phyloP scores from a whole-genome alignment of 1,140 invertebrate species.

The Plodia interpunctella region DNA sequence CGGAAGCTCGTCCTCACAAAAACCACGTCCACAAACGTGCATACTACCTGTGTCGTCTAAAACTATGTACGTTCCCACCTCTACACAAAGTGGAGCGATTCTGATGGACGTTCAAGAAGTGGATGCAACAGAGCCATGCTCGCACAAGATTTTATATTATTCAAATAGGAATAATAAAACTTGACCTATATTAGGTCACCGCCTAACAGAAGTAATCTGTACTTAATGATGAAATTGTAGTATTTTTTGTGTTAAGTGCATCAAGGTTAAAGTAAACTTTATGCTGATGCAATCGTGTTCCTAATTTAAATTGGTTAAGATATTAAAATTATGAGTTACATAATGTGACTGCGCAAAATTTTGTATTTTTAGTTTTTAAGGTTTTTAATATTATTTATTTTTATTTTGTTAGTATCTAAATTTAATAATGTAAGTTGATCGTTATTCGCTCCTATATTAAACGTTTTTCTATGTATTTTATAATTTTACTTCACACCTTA shows the following conservation, averaged over 20 bases:
- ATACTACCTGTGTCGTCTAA: constrained; percentile 4
- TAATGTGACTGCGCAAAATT: not conserved
- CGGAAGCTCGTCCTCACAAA: constrained; percentile 3
- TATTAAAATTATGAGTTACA: constrained; percentile 1
- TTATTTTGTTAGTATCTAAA: too few species aligned
- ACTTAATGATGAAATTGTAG: constrained; percentile 45
- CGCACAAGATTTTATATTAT: constrained; percentile 13
- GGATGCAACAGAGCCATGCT: constrained; percentile 29
- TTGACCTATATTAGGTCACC: constrained; percentile 52
- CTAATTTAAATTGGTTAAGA: constrained; percentile 7
- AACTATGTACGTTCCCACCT: constrained; percentile 1
- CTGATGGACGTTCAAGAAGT: not conserved
- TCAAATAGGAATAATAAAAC: constrained; percentile 27
- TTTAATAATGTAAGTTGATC: not conserved
- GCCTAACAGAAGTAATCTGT: constrained; percentile 55
- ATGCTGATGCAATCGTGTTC: not conserved
- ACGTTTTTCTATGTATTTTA: not conserved
- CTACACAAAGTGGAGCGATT: not conserved
- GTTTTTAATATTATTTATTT: not conserved
- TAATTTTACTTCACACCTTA: not conserved
- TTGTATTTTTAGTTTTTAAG: not conserved
- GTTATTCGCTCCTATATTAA: not conserved
- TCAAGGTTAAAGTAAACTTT: not conserved
- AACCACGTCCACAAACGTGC: constrained; percentile 8
- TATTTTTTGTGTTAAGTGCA: constrained; percentile 28